Evolutionary conservation across 2,888 invertebrate genomes (phyloP).

Genomic region (Meiosimyza platycephala): DNA sequence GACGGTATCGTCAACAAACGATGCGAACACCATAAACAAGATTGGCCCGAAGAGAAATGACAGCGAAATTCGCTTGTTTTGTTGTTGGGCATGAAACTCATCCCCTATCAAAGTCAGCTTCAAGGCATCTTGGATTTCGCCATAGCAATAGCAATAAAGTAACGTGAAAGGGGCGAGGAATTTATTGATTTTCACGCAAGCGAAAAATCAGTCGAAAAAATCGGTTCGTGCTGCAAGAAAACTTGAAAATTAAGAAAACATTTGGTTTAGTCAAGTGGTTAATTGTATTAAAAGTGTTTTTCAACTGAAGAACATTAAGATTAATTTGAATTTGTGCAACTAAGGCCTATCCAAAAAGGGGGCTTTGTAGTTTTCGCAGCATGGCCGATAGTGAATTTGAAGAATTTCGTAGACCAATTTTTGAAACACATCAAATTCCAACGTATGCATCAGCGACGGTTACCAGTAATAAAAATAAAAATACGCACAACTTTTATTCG

Average conservation of each 20-base stretch:
- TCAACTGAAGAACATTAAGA: too few species aligned
- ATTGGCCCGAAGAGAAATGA: not conserved
- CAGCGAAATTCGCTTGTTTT: not conserved
- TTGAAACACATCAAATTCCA: conserved; percentile 79
- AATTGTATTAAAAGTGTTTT: too few species aligned
- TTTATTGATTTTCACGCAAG: conserved; percentile 60
- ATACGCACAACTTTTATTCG: conserved; percentile 87
- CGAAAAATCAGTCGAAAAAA: conserved; percentile 29
- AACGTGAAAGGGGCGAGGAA: conserved; percentile 49
- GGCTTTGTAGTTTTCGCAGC: conserved; percentile 39
- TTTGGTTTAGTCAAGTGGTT: too few species aligned
- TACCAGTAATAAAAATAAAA: conserved; percentile 70
- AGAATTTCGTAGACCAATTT: conserved; percentile 80
- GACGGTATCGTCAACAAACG: conserved; percentile 2
- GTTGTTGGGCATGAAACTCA: conserved; percentile 4
- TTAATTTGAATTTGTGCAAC: too few species aligned
- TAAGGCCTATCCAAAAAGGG: too few species aligned
- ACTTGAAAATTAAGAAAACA: too few species aligned
- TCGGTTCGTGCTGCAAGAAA: too few species aligned
- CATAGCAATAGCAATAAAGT: conserved; percentile 20
- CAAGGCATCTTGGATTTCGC: conserved; percentile 40
- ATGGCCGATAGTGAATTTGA: conserved; percentile 96
- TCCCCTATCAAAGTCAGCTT: conserved; percentile 38
- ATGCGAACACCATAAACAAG: conserved; percentile 2
- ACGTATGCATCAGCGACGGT: conserved; percentile 70